A percentile compares a stretch with the other conserved stretches of the same genome.
Evolutionary conservation across 2,113 vertebrate species (phyloP).

Genomic region (Rhinoptilus africanus): DNA sequence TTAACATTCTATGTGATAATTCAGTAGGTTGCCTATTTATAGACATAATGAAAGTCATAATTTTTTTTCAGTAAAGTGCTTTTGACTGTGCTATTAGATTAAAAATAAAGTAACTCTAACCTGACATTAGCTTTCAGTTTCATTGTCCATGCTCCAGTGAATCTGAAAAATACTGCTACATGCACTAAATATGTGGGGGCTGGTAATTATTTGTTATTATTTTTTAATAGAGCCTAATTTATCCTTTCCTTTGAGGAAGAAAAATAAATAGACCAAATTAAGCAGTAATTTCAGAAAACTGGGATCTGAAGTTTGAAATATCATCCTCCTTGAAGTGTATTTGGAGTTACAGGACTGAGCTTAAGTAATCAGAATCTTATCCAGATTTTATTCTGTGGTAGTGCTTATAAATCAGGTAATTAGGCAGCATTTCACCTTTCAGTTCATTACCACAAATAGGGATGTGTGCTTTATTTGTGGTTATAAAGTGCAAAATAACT

Average conservation of each 20-base stretch:
- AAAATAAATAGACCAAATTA: neutral
- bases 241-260: neutral
- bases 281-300: neutral
- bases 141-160: neutral
- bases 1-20: slow-evolving; percentile 51
- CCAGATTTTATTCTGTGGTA: neutral
- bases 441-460: neutral
- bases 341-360: neutral
- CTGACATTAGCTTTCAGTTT: neutral
- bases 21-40: slow-evolving; percentile 55
- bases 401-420: neutral
- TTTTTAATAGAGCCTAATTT: neutral
- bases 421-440: neutral
- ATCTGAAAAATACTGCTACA: neutral
- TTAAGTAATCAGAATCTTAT: neutral
- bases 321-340: neutral
- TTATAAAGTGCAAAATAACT: neutral
- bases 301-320: neutral
- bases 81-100: slow-evolving; percentile 47
- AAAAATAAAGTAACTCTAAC: slow-evolving; percentile 28
- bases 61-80: slow-evolving; percentile 18
- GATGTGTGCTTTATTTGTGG: neutral
- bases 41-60: slow-evolving; percentile 1
- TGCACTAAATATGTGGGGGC: fast-evolving
- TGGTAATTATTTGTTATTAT: neutral